Conservation (phyloP, 1,140 invertebrate genomes). For the Polypedilum pembai region DNA sequence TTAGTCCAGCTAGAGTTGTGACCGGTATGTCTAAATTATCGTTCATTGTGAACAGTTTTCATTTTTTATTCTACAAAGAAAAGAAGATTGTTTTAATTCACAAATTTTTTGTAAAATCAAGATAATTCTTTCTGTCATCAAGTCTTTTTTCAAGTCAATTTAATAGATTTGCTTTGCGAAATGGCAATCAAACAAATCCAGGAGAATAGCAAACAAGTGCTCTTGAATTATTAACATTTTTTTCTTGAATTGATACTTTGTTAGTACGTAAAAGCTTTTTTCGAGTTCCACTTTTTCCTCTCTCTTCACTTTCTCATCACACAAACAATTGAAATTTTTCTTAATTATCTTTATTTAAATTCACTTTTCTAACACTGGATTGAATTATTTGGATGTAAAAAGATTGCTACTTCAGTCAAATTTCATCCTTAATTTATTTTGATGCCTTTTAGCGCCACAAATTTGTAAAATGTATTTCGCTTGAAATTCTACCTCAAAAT, state of each 20-base stretch:
- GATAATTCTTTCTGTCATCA: no score
- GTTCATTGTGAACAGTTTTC: constrained; percentile 45
- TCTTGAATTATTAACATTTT: not conserved
- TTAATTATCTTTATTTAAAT: not conserved
- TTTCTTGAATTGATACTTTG: not conserved
- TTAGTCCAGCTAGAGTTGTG: constrained; percentile 92
- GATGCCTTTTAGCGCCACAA: not conserved
- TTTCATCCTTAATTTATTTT: not conserved
- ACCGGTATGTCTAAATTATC: constrained; percentile 84
- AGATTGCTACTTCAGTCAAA: not conserved
- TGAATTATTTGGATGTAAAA: not conserved
- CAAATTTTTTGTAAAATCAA: not conserved
- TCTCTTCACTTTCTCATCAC: not conserved
- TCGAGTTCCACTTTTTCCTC: not conserved
- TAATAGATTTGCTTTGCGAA: not conserved
- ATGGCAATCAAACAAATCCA: not conserved
- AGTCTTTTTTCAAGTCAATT: no score
- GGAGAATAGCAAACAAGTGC: not conserved
- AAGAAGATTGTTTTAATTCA: not conserved
- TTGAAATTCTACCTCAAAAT: not conserved
- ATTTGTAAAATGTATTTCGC: not conserved
- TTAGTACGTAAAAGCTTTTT: not conserved
- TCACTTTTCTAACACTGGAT: not conserved
- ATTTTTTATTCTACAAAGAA: not conserved
- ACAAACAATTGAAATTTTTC: not conserved